Percentiles rank a stretch among this genome's conserved stretches.
These are phyloP conservation scores for Hesperophylax magnus DNA, from an alignment of 1,140 invertebrate species.

Conservation along the genomic window DNA sequence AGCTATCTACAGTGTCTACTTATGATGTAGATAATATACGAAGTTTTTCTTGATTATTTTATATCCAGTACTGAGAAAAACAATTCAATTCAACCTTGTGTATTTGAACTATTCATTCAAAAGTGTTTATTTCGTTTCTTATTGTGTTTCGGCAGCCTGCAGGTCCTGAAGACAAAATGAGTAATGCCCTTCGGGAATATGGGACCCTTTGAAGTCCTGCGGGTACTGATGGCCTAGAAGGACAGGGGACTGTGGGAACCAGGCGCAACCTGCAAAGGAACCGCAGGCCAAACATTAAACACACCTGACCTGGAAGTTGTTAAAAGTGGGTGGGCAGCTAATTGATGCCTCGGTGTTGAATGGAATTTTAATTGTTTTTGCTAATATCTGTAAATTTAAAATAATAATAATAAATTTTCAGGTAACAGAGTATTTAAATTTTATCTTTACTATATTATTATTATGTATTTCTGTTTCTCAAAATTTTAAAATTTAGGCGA, in stretches of 20 bases:
- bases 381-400: neutral
- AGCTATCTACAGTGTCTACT: too few species aligned
- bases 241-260: neutral
- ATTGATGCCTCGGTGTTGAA: neutral
- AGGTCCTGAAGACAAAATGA: neutral
- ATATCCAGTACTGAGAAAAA: too few species aligned
- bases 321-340: neutral
- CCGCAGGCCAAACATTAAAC: neutral
- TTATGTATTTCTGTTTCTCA: too few species aligned
- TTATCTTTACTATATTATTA: too few species aligned
- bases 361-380: neutral
- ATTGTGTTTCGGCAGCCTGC: neutral
- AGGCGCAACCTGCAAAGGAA: neutral
- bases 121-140: slow-evolving; percentile 22
- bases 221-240: neutral
- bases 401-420: too few species aligned
- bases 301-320: slow-evolving; percentile 4
- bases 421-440: too few species aligned
- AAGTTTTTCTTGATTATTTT: too few species aligned
- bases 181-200: slow-evolving; percentile 1
- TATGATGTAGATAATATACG: too few species aligned
- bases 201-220: neutral
- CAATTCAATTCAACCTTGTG: too few species aligned
- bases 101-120: neutral
- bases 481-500: too few species aligned